Base-by-base conservation (phyloP, 2,113 vertebrate genomes). In the Pelecanoides urinatrix region DNA sequence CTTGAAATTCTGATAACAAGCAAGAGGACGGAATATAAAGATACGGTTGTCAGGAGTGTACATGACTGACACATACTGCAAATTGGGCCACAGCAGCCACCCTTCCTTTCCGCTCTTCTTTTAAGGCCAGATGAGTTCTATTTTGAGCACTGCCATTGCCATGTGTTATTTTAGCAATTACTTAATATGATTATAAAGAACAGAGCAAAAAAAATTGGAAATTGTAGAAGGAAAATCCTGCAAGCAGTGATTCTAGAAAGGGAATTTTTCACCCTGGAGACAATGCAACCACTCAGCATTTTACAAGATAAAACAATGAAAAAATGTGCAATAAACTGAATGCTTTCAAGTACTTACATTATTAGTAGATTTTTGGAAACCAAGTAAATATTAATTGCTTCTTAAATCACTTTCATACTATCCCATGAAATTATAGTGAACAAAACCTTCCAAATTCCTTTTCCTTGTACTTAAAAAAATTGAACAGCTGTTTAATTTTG, bases 1-100 rank as follows among this genome's bases (percentile, higher is more conserved):
- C 95, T 97, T 95, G 87, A 93, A 97, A 92, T 90, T 91, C 83
- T 90, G 78, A 82, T 86, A 94, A 95, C 81, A 88, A 95, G 81
- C 61, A 95, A 91, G 90, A 77, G 91, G 86, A 47, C 71, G 53
- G 61, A 92, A 92, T 96, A 84, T 80, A 84, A 83, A 94, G 55
- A 79, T 73, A 68, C 1, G 0, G 32, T 71, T 88, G 50, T 88
- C 2, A 2, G 63, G 34, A 72, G 38, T 3, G 2, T 62, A 36
- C 58, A 59, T 3, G 5, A 38, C 29, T 36, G 34, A 40, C 62
- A 86, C 34, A 16, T 17, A 5, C 16, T 74, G 16, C 36, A 68
- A 86, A 94, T 3, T 12, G 40, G 50, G 42, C 83, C 58, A 63
- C 13, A 55, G 49, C 53, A 82, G 30, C 45, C 34, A n/a, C 26